Evolutionary conservation across 2,113 vertebrate genomes (phyloP).

Genomic region (Cynoglossus semilaevis): DNA sequence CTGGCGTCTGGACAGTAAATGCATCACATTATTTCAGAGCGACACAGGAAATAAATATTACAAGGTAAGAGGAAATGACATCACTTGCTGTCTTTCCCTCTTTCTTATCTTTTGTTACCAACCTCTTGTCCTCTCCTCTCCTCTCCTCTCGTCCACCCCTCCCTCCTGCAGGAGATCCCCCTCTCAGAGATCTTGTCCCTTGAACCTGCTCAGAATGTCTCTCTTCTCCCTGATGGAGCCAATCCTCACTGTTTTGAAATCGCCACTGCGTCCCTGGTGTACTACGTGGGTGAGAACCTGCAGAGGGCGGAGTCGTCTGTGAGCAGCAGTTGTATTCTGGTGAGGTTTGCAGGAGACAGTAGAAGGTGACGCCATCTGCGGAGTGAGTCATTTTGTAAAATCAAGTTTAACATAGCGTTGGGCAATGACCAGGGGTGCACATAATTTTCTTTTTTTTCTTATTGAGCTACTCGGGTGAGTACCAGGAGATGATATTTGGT

Average conservation of each 20-base stretch:
- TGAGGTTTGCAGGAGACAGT: constrained; percentile 1
- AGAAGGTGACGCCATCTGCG: too few relatives aligned
- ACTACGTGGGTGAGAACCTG: constrained; percentile 91
- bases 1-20: constrained; percentile 97
- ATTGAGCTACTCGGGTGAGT: too few relatives aligned
- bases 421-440: too few relatives aligned
- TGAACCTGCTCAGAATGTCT: constrained; percentile 86
- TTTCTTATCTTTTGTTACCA: too few relatives aligned
- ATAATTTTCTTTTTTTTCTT: too few relatives aligned
- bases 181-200: constrained; percentile 93
- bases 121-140: neutral
- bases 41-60: constrained; percentile 97
- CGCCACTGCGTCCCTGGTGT: constrained; percentile 85
- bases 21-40: constrained; percentile 94
- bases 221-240: constrained; percentile 81
- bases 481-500: too few relatives aligned
- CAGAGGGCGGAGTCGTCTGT: constrained; percentile 31
- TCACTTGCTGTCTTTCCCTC: neutral
- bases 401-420: too few relatives aligned
- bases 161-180: constrained; percentile 86
- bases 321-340: constrained; percentile 47
- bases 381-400: too few relatives aligned
- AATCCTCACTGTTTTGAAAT: constrained; percentile 96
- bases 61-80: constrained; percentile 78
- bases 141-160: constrained; percentile 2